phyloP scores from a whole-genome alignment of 2,888 invertebrate species.

The Lucinisca nassula region DNA sequence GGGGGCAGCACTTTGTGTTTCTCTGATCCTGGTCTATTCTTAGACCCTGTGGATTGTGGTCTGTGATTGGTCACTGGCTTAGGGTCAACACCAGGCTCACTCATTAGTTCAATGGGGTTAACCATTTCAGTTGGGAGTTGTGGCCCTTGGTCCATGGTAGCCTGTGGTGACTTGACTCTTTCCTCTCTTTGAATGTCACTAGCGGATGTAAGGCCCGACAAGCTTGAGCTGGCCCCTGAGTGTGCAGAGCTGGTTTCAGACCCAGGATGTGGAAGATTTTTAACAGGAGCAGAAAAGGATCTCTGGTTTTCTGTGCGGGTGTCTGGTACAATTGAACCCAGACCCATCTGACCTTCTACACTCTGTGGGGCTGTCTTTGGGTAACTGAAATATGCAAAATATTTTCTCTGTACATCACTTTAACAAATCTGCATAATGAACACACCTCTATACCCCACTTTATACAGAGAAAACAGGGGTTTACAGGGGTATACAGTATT shows the following conservation, averaged over 20 bases:
- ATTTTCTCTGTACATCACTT: too few species aligned
- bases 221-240: slow-evolving; percentile 74
- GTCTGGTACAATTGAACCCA: slow-evolving; percentile 59
- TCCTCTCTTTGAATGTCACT: slow-evolving; percentile 73
- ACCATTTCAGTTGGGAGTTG: slow-evolving; percentile 80
- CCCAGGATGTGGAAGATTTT: slow-evolving; percentile 67
- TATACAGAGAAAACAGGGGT: too few species aligned
- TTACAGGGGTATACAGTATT: too few species aligned
- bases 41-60: slow-evolving; percentile 75
- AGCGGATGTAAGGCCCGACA: slow-evolving; percentile 83
- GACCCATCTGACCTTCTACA: slow-evolving; percentile 76
- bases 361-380: slow-evolving; percentile 83
- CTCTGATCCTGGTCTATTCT: slow-evolving; percentile 82
- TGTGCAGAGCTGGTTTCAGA: slow-evolving; percentile 81
- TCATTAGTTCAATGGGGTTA: slow-evolving; percentile 81
- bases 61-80: slow-evolving; percentile 70
- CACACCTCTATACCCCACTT: too few species aligned
- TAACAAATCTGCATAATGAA: too few species aligned
- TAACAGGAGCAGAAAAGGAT: slow-evolving; percentile 81
- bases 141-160: slow-evolving; percentile 58
- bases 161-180: slow-evolving; percentile 48
- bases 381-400: slow-evolving; percentile 77
- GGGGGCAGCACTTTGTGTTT: slow-evolving; percentile 85
- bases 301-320: slow-evolving; percentile 61
- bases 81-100: slow-evolving; percentile 70